Percentiles rank a stretch among this genome's conserved stretches.
These are phyloP conservation scores for Neolamprologus falcicula DNA, from an alignment of 2,113 vertebrate genomes.

Conservation along the genomic window DNA sequence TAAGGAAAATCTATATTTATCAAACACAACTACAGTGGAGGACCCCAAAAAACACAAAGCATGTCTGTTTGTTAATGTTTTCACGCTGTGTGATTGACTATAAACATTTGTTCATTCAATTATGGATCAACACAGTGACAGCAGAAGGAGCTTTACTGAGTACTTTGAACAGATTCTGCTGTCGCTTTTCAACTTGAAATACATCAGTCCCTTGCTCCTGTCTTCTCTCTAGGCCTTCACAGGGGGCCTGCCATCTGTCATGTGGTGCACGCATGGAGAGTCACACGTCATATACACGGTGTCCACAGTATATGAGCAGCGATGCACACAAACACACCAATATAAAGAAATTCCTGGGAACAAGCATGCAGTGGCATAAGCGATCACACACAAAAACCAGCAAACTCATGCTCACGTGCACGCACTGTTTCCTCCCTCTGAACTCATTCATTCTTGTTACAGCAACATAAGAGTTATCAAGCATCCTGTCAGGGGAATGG, in stretches of 20 bases:
- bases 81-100: slow-evolving; percentile 41
- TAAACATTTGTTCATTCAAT: slow-evolving; percentile 56
- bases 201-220: slow-evolving; percentile 26
- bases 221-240: slow-evolving; percentile 24
- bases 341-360: not conserved
- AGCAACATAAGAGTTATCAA: slow-evolving; percentile 37
- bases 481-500: slow-evolving; percentile 1
- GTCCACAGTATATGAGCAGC: not conserved
- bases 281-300: not conserved
- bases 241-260: slow-evolving; percentile 54
- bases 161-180: slow-evolving; percentile 35
- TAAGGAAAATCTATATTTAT: slow-evolving; percentile 25
- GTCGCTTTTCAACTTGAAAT: slow-evolving; percentile 47
- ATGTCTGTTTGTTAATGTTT: slow-evolving; percentile 33
- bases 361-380: not conserved
- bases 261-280: not conserved
- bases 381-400: not conserved
- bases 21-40: not conserved
- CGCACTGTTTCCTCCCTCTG: not conserved
- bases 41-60: slow-evolving; percentile 21
- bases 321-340: not conserved
- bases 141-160: slow-evolving; percentile 20
- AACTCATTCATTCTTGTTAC: slow-evolving; percentile 48
- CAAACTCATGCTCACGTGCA: not conserved
- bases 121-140: slow-evolving; percentile 43